phyloP scores from a whole-genome alignment of 1,140 invertebrate species.

The Littorina saxatilis region DNA sequence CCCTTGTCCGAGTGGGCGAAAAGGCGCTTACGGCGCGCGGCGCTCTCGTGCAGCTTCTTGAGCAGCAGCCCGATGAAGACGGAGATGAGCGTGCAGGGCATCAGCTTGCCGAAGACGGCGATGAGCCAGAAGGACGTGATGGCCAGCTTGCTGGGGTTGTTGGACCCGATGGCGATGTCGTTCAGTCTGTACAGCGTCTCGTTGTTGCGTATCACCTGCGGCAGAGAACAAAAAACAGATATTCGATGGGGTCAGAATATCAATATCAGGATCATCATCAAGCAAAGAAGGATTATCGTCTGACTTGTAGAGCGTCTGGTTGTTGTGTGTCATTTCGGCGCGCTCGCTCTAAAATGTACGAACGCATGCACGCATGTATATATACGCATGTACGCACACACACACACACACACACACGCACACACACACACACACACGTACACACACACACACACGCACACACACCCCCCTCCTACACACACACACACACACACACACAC shows the following conservation, averaged over 20 bases:
- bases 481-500: no score
- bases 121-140: slow-evolving; percentile 59
- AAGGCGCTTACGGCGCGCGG: slow-evolving; percentile 58
- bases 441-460: no score
- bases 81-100: slow-evolving; percentile 74
- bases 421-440: no score
- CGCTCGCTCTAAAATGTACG: no score
- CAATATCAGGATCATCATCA: not conserved
- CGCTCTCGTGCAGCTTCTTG: slow-evolving; percentile 71
- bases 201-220: not conserved
- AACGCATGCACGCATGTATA: no score
- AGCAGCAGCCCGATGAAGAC: slow-evolving; percentile 73
- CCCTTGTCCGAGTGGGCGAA: slow-evolving; percentile 65
- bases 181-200: slow-evolving; percentile 37
- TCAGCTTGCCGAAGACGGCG: slow-evolving; percentile 62
- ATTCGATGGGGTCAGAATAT: not conserved
- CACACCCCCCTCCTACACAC: no score
- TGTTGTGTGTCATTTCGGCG: no score
- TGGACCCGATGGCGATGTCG: slow-evolving; percentile 41
- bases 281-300: no score
- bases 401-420: no score
- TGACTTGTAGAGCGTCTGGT: no score
- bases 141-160: slow-evolving; percentile 29
- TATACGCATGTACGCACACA: no score
- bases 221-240: not conserved